These are phyloP conservation scores for Cyclophora albipunctata DNA, from an alignment of 2,888 invertebrate species.

Conservation along the genomic window DNA sequence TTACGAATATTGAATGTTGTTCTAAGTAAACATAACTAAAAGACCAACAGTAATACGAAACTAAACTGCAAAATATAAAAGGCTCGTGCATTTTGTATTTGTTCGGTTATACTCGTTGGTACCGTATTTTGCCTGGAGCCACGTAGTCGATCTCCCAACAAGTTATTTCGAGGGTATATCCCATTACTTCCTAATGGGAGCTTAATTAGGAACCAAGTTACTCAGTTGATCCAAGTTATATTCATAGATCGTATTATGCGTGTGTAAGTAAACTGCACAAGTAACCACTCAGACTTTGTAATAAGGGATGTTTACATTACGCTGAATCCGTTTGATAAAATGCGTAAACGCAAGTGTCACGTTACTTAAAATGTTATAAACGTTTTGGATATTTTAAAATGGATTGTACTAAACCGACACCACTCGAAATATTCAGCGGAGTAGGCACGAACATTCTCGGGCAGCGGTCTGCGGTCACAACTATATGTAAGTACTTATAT, in stretches of 20 bases:
- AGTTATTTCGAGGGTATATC: constrained; percentile 15
- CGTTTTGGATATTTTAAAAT: no score
- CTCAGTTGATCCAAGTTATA: constrained; percentile 4
- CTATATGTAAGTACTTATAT: constrained; percentile 22
- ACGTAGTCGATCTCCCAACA: constrained; percentile 16
- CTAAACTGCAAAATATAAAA: no score
- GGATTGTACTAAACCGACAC: background rate
- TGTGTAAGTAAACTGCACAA: background rate
- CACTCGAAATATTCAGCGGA: constrained; percentile 4
- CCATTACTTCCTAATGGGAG: constrained; percentile 18
- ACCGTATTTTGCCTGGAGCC: constrained; percentile 22
- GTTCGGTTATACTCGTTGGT: no score
- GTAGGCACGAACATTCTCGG: background rate
- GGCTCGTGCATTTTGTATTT: no score
- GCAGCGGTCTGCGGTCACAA: background rate
- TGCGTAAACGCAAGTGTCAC: constrained; percentile 12
- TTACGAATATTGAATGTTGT: no score
- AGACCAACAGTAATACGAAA: no score
- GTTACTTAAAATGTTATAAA: constrained; percentile 9
- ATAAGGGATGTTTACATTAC: constrained; percentile 10
- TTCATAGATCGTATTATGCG: background rate
- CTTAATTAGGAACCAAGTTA: constrained; percentile 12
- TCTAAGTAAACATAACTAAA: no score
- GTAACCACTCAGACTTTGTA: background rate
- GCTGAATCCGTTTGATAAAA: constrained; percentile 11